Conservation (phyloP, 2,888 invertebrate species). For the Ecliptopera silaceata region DNA sequence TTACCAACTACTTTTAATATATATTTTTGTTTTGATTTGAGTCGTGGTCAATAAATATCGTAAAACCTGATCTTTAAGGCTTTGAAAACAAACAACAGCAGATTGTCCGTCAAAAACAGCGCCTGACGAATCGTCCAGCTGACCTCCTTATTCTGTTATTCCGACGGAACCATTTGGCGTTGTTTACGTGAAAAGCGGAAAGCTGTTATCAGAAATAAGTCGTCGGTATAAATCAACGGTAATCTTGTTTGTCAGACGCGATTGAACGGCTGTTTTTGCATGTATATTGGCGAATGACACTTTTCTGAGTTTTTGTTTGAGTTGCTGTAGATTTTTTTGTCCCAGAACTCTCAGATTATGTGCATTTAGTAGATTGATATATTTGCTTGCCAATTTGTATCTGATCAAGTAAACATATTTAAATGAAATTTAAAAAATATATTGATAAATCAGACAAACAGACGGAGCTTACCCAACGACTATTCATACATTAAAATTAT, state of each 20-base stretch:
- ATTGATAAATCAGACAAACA: too few species aligned
- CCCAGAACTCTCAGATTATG: too few species aligned
- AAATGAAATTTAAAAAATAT: too few species aligned
- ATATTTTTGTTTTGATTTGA: too few species aligned
- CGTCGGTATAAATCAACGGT: slow-evolving; percentile 63
- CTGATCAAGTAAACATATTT: too few species aligned
- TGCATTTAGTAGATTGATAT: too few species aligned
- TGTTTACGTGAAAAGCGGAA: slow-evolving; percentile 68
- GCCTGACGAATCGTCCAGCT: slow-evolving; percentile 37
- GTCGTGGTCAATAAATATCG: too few species aligned
- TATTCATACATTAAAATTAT: too few species aligned
- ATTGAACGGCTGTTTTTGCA: slow-evolving; percentile 58
- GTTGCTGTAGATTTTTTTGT: slow-evolving; percentile 10
- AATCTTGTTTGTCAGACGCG: slow-evolving; percentile 65
- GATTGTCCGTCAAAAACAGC: slow-evolving; percentile 33
- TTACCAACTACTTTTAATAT: too few species aligned
- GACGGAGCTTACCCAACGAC: too few species aligned
- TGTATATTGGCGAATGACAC: slow-evolving; percentile 38
- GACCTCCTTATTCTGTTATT: slow-evolving; percentile 44
- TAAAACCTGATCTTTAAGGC: slow-evolving; percentile 12
- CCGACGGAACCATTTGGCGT: slow-evolving; percentile 49
- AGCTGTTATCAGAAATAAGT: slow-evolving; percentile 67
- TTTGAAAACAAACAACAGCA: slow-evolving; percentile 32
- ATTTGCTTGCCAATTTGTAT: too few species aligned
- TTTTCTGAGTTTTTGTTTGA: slow-evolving; percentile 33